Base-by-base conservation (phyloP, 2,888 invertebrate genomes). In the Halocaridina rubra region DNA sequence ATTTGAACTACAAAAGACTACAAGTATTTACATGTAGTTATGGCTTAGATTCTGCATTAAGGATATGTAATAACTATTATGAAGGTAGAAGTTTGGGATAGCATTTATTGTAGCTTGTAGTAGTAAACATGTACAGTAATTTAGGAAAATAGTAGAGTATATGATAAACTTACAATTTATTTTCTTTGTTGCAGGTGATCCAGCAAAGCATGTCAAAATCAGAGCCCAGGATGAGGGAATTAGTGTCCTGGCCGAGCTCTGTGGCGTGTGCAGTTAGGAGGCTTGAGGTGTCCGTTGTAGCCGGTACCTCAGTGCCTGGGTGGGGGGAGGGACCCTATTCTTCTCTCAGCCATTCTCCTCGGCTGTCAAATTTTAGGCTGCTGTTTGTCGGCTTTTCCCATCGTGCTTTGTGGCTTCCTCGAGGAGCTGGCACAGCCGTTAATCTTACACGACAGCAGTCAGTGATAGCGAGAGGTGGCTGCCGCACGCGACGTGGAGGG, bases 211-310 rank as follows among this genome's bases (percentile, higher is more conserved):
- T 79, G 75, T 71, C 53, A 74, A 46, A 22, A 67, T 64, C 80
- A 84, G 84, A 84, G 84, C 84, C 84, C 84, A 84, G 84, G 84
- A 80, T 61, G 75, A 80, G 84, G 80, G 84, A 67, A 67, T 84
- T 84, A 79, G 84, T 30, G 75, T 84, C 84, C 84, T 84, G 84
- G 84, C 84, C 84, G 84, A 84, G 84, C 84, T 84, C 84, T 84
- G 84, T 76, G 81, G 67, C 76, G 57, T 33, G 71, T 69, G 69
- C 67, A 74, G 79, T 84, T 84, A 84, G 84, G 84, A 84, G 84
- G 80, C 84, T 75, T 22, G 75, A n/a, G 80, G 84, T 79, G 53
- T 81, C 30, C 61, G 32, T 33, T 19, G 27, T 74, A 10, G 59
- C 29, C 29, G 76, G 59, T 19, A 24, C 39, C 79, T 29, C 27